Evolutionary conservation across 2,797 vertebrate species (phyloP), one percentile per base, ranked within the genome.

Genomic region (Pogonophryne albipinna): DNA sequence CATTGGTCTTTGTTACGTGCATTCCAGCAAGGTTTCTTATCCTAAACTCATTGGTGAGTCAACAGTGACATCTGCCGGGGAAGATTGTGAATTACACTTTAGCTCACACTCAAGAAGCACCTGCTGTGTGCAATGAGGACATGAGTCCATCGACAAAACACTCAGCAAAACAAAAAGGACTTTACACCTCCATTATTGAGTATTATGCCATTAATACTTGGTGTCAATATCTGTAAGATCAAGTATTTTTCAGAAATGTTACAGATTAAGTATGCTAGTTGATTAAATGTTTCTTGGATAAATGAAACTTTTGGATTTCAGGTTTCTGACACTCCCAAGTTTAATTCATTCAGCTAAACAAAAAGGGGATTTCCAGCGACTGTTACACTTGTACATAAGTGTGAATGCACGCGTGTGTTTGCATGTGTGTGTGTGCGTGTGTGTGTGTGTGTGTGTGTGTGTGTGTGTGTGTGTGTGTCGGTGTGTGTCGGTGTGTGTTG

Each of bases 341-440:
- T 80, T 50, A 72, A 85, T 88, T 91, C 82, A 90, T 85, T 88
- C 82, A 88, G 75, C 74, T 89, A 59, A 87, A 77, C 73, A 76
- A 82, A 27, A 88, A 79, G 89, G 90, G 90, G 82, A 79, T 92
- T 93, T 92, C 91, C 89, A 88, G 42, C 69, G 27, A 55, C 53
- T 76, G 66, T 84, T 85, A 20, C 44, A 66, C 27, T 27, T 67
- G 66, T 45, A 27, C 4, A 27, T 27, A 38, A 9, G 66, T 50
- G 45, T 12, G 13, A 66, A 49, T 63, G 47, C 20, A 17, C 67
- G 46, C 20, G 47, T 64, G 58, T 67, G 44, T 47, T 58, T 79
- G 50, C 20, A 44, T 64, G 58, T 67, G 44, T 47, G 64, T 79
- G 75, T 72, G 56, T 63, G 60, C 44, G 71, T 23, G 67, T 64